Percentiles rank a stretch among this genome's conserved stretches.
phyloP scores from a whole-genome alignment of 92 coral and sea anemone genomes.

The Chrysogorgia sp. region DNA sequence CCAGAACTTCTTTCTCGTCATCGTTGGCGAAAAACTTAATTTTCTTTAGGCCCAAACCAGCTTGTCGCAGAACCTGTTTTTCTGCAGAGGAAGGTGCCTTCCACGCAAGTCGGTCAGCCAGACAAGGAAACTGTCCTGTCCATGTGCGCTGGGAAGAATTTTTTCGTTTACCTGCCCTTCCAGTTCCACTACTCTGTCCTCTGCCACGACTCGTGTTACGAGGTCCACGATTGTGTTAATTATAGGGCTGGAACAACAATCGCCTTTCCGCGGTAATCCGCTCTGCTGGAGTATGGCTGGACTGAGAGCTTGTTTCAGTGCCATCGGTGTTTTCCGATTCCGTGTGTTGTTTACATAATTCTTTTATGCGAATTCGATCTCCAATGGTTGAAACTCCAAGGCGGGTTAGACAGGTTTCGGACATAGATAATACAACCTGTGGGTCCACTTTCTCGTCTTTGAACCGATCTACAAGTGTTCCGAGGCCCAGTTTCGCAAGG shows the following conservation, averaged over 20 bases:
- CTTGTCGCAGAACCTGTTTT: constrained; percentile 41
- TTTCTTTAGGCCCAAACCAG: constrained; percentile 54
- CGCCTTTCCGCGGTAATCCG: constrained; percentile 39
- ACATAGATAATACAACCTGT: constrained; percentile 36
- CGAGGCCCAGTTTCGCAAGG: constrained; percentile 10
- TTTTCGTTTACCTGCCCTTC: background rate
- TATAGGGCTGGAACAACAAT: constrained; percentile 29
- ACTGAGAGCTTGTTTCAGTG: background rate
- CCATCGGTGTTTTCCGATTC: constrained; percentile 5
- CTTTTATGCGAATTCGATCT: constrained; percentile 35
- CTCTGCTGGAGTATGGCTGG: constrained; percentile 1
- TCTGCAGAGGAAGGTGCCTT: constrained; percentile 57
- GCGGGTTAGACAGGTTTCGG: constrained; percentile 43
- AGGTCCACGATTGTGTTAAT: constrained; percentile 3
- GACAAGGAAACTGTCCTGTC: constrained; percentile 54
- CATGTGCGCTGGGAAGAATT: constrained; percentile 47
- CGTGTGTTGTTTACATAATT: constrained; percentile 30
- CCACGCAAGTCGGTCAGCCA: constrained; percentile 44
- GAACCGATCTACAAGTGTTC: constrained; percentile 25
- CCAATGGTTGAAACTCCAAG: constrained; percentile 58
- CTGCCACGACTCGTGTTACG: constrained; percentile 8
- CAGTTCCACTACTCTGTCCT: background rate
- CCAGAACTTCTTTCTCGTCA: constrained; percentile 51
- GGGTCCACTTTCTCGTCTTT: constrained; percentile 40
- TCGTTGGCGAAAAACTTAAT: constrained; percentile 51